Evolutionary conservation across 2,113 vertebrate species (phyloP).

Genomic region (Sorex fumeus): DNA sequence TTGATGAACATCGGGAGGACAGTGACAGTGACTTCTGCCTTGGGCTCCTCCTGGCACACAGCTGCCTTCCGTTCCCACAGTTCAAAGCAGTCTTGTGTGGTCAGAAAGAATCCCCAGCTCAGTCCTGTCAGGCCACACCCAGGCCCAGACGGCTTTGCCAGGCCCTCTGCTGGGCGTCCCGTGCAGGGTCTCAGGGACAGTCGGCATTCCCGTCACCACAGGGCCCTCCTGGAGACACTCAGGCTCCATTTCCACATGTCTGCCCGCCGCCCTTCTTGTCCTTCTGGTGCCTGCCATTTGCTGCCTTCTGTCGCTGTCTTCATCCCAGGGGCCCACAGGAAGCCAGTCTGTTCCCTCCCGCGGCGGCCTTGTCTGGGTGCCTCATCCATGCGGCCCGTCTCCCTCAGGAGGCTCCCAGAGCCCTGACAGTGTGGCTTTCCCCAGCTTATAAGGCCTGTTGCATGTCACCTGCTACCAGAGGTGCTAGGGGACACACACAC

Average conservation of each 20-base stretch:
- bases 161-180: not conserved
- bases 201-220: not conserved
- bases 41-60: constrained; percentile 59
- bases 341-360: too few species aligned
- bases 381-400: not conserved
- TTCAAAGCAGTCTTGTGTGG: constrained; percentile 52
- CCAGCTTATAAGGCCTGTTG: not conserved
- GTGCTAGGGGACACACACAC: too few species aligned
- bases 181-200: not conserved
- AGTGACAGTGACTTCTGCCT: not conserved
- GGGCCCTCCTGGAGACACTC: not conserved
- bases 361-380: too few species aligned
- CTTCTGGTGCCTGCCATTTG: not conserved
- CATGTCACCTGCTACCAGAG: too few species aligned
- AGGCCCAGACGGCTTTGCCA: constrained; percentile 42
- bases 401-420: not conserved
- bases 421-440: not conserved
- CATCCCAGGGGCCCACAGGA: not conserved
- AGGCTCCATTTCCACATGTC: not conserved
- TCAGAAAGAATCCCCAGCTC: constrained; percentile 68
- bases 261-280: not conserved
- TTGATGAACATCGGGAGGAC: too few species aligned
- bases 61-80: constrained; percentile 55
- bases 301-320: not conserved
- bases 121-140: constrained; percentile 39